Evolutionary conservation across 2,888 invertebrate species (phyloP).

Genomic region (Apoderus coryli): DNA sequence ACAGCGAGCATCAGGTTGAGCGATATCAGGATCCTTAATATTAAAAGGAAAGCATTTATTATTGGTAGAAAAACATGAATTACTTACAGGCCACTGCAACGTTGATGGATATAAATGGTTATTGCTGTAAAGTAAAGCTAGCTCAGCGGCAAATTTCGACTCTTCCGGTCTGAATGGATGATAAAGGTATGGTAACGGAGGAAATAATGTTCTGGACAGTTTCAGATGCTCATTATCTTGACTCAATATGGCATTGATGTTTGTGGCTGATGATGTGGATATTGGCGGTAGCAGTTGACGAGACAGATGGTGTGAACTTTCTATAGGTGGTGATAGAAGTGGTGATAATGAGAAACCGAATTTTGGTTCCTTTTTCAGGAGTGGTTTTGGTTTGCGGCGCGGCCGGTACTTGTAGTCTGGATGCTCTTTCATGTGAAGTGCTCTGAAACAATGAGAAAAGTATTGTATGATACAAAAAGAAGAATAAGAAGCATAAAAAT

Average conservation of each 20-base stretch:
- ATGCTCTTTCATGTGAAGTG: slow-evolving; percentile 86
- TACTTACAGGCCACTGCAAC: slow-evolving; percentile 29
- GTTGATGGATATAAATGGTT: slow-evolving; percentile 38
- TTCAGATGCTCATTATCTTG: slow-evolving; percentile 42
- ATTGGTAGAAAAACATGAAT: no score
- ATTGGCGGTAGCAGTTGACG: slow-evolving; percentile 35
- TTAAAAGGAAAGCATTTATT: no score
- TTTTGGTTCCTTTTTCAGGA: slow-evolving; percentile 67
- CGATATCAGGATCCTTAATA: no score
- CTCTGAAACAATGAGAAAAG: slow-evolving; percentile 40
- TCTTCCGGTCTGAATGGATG: slow-evolving; percentile 41
- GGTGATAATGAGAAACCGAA: slow-evolving; percentile 55
- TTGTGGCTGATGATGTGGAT: slow-evolving; percentile 33
- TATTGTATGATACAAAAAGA: not conserved
- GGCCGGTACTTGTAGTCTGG: slow-evolving; percentile 88
- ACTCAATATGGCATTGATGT: slow-evolving; percentile 38
- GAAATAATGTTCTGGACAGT: slow-evolving; percentile 50
- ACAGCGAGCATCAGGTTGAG: no score
- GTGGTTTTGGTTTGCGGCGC: slow-evolving; percentile 71
- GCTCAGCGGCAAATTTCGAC: slow-evolving; percentile 49
- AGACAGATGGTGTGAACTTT: slow-evolving; percentile 33
- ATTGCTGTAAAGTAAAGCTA: slow-evolving; percentile 49
- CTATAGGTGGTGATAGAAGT: slow-evolving; percentile 40
- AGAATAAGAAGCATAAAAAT: no score
- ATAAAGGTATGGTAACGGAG: slow-evolving; percentile 58